These are phyloP conservation scores for Scolopax bukidnonensis DNA, from an alignment of 2,797 vertebrate genomes.

Conservation along the genomic window DNA sequence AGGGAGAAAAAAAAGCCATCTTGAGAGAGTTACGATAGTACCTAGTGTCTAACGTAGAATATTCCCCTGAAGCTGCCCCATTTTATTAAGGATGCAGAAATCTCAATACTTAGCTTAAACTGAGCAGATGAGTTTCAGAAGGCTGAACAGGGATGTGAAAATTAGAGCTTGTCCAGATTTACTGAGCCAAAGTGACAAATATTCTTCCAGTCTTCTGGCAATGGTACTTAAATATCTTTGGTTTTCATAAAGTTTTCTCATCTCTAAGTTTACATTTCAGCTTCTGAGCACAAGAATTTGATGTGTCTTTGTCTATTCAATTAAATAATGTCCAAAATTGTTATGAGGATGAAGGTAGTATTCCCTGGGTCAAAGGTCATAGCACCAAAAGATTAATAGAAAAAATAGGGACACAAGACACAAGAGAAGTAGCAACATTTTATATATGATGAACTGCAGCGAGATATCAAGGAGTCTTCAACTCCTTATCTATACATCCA, in stretches of 20 bases:
- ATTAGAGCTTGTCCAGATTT: not conserved
- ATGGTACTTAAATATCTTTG: not conserved
- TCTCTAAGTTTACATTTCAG: not conserved
- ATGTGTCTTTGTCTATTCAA: not conserved
- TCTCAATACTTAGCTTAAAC: not conserved
- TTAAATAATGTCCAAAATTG: not conserved
- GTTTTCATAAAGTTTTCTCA: not conserved
- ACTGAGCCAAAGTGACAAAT: not conserved
- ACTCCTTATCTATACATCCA: not conserved
- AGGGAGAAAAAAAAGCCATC: not conserved
- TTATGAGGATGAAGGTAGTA: not conserved
- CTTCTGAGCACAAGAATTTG: not conserved
- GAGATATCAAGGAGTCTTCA: not conserved
- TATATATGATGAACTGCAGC: not conserved
- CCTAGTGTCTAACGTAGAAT: not conserved
- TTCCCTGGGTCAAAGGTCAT: not conserved
- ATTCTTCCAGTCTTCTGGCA: not conserved
- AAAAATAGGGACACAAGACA: not conserved
- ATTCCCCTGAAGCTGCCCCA: not conserved
- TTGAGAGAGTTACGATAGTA: not conserved
- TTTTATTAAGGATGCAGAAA: not conserved
- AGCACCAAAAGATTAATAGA: not conserved
- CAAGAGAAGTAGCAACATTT: not conserved
- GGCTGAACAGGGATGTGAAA: not conserved
- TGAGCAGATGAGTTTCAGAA: not conserved